Percentiles rank a stretch among this genome's conserved stretches.
phyloP scores from a whole-genome alignment of 2,888 invertebrate species.

The Drosophila limbata region DNA sequence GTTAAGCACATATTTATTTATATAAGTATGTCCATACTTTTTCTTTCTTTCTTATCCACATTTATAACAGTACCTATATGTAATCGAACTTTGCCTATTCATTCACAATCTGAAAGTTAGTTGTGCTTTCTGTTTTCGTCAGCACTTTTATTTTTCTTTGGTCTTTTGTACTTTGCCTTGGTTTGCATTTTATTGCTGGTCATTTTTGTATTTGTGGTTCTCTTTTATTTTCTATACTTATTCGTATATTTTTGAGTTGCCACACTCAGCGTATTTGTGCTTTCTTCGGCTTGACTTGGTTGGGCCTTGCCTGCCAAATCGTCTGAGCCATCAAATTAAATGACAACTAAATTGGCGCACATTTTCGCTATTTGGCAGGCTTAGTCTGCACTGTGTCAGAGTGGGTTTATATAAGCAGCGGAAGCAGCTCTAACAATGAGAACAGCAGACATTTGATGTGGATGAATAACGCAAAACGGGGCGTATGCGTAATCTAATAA shows the following conservation, averaged over 20 bases:
- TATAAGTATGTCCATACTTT: not conserved
- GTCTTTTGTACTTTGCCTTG: conserved; percentile 20
- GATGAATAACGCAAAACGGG: conserved; percentile 11
- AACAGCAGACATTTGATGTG: conserved; percentile 63
- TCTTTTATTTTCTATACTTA: conserved; percentile 2
- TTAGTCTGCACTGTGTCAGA: conserved; percentile 49
- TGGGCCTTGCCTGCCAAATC: conserved; percentile 59
- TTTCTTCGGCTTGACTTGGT: conserved; percentile 1
- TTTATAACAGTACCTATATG: too few relatives aligned
- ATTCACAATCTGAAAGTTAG: not conserved
- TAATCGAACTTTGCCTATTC: not conserved
- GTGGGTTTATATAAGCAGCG: conserved; percentile 47
- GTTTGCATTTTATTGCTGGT: conserved; percentile 56
- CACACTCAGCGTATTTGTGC: conserved; percentile 12
- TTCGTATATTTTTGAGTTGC: conserved; percentile 20
- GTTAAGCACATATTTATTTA: too few relatives aligned
- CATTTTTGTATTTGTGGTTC: conserved; percentile 40
- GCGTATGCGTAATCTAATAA: conserved; percentile 43
- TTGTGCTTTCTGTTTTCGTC: conserved; percentile 24
- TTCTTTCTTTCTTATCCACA: too few relatives aligned
- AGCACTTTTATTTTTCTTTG: conserved; percentile 13
- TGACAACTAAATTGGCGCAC: conserved; percentile 70
- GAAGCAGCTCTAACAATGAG: conserved; percentile 32
- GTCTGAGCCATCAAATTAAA: conserved; percentile 68
- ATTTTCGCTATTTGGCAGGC: conserved; percentile 71